Conservation (phyloP, 2,113 vertebrate genomes). For the Thomomys bottae region DNA sequence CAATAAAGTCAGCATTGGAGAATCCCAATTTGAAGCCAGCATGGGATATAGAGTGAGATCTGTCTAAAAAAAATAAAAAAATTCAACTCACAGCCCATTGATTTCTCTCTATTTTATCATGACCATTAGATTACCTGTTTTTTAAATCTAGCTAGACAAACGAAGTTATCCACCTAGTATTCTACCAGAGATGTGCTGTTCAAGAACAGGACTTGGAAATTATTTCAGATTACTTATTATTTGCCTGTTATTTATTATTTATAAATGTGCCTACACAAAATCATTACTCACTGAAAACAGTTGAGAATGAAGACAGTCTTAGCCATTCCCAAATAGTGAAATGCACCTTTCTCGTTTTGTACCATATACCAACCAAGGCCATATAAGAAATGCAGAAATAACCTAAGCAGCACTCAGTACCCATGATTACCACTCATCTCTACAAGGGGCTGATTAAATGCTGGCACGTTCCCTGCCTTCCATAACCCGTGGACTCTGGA, state of each 20-base stretch:
- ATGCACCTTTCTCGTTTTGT: background rate
- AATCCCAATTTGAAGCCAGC: background rate
- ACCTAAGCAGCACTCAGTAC: background rate
- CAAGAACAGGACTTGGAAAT: background rate
- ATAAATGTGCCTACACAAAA: background rate
- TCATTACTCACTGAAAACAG: background rate
- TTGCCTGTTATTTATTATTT: background rate
- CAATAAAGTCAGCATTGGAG: background rate
- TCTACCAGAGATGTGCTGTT: background rate
- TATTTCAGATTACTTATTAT: no score
- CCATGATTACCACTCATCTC: background rate
- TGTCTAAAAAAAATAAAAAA: background rate
- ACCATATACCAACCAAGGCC: background rate
- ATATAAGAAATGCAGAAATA: background rate
- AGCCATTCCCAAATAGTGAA: background rate
- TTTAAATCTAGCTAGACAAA: background rate
- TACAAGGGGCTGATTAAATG: background rate
- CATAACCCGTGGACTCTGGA: background rate
- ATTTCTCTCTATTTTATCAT: slow-evolving; percentile 18
- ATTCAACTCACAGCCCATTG: background rate
- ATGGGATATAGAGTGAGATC: background rate
- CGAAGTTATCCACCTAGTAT: background rate
- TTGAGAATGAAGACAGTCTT: background rate
- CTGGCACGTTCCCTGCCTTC: background rate
- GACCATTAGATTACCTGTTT: background rate